phyloP scores from a whole-genome alignment of 2,113 vertebrate species.

The Tautogolabrus adspersus region DNA sequence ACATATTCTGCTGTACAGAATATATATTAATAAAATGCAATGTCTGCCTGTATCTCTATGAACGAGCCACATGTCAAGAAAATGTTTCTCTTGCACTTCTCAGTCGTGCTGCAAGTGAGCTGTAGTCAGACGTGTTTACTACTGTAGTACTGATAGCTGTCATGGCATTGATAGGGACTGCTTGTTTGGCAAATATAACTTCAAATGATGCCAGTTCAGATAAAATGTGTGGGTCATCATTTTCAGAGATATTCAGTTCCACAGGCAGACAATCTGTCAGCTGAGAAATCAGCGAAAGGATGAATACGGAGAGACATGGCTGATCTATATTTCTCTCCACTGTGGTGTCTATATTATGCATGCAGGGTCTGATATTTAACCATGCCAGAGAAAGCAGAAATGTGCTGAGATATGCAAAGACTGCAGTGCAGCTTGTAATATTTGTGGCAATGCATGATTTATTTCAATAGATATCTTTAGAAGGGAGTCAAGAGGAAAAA shows the following conservation, averaged over 20 bases:
- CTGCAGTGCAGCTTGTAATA: conserved; percentile 19
- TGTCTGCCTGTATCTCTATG: not conserved
- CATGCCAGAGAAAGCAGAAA: conserved; percentile 29
- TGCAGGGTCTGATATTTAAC: conserved; percentile 56
- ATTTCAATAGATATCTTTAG: conserved; percentile 42
- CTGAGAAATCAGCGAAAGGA: conserved; percentile 5
- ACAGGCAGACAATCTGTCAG: conserved; percentile 27
- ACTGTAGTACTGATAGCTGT: not conserved
- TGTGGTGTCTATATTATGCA: conserved; percentile 38
- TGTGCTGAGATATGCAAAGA: conserved; percentile 51
- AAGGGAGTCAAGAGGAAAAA: conserved; percentile 1
- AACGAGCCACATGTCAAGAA: conserved; percentile 1
- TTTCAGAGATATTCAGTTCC: conserved; percentile 14
- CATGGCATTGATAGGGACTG: conserved; percentile 5
- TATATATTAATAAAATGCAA: not conserved
- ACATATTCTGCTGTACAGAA: not conserved
- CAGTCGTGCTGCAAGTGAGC: not conserved
- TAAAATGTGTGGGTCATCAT: conserved; percentile 11
- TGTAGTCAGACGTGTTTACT: conserved; percentile 4
- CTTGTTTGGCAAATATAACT: conserved; percentile 22
- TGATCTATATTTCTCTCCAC: conserved; percentile 40
- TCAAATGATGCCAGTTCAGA: conserved; percentile 11
- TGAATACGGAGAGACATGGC: conserved; percentile 33
- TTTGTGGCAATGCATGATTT: conserved; percentile 52
- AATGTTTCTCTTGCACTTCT: not conserved